phyloP scores from a whole-genome alignment of 2,888 invertebrate species.

The Arrhopalites spinosus region DNA sequence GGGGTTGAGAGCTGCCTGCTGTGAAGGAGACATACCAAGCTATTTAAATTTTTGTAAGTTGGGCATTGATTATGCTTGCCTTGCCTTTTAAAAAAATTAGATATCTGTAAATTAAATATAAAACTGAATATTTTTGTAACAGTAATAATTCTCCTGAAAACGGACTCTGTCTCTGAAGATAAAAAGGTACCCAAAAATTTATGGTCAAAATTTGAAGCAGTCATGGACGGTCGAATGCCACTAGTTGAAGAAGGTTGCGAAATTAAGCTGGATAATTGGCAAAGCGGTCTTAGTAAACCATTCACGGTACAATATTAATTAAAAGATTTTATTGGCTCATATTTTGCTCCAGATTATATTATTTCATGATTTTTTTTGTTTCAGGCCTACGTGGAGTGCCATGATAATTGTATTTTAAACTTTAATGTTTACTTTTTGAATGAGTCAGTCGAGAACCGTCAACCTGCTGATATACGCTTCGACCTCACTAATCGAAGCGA shows the following conservation, averaged over 20 bases:
- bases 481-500: conserved; percentile 41
- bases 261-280: conserved; percentile 45
- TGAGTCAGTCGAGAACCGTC: conserved; percentile 34
- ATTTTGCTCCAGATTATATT: too few species aligned
- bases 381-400: conserved; percentile 51
- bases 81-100: too few species aligned
- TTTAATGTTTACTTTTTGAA: conserved; percentile 44
- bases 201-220: conserved; percentile 46
- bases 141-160: conserved; percentile 50
- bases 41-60: conserved; percentile 52
- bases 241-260: conserved; percentile 40
- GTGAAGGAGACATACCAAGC: conserved; percentile 47
- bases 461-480: conserved; percentile 40
- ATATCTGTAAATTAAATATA: too few species aligned
- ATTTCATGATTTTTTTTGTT: too few species aligned
- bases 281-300: conserved; percentile 34
- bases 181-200: conserved; percentile 33
- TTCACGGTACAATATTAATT: too few species aligned
- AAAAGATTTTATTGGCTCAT: too few species aligned
- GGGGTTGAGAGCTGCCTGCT: conserved; percentile 49
- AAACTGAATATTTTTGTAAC: too few species aligned
- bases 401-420: conserved; percentile 46
- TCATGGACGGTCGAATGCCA: conserved; percentile 47
- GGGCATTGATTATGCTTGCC: too few species aligned
- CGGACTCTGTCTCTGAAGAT: conserved; percentile 40